A percentile compares a stretch with the other conserved stretches of the same genome.
Conservation (phyloP, 2,797 vertebrate species). For the Phataginus tricuspis region DNA sequence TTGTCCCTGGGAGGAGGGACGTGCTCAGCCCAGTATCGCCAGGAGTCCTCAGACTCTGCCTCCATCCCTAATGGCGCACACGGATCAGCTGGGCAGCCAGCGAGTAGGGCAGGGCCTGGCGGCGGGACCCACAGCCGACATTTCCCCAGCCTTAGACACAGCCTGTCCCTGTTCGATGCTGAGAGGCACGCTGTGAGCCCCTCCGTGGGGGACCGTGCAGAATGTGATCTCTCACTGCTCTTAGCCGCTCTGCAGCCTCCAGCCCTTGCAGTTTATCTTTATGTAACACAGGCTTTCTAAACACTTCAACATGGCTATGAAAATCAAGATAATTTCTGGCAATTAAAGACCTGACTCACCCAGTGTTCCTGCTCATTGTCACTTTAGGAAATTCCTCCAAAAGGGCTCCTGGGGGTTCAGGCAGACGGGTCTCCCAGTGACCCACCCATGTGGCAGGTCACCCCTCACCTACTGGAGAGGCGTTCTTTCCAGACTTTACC, state of each 20-base stretch:
- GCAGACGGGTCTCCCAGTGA: conserved; percentile 58
- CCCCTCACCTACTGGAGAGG: conserved; percentile 24
- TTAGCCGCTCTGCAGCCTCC: conserved; percentile 61
- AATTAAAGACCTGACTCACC: conserved; percentile 80
- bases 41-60: too few relatives aligned
- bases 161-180: rapidly evolving
- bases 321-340: conserved; percentile 84
- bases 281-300: conserved; percentile 77
- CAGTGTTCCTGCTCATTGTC: conserved; percentile 83
- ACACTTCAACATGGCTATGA: conserved; percentile 76
- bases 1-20: background rate
- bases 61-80: rapidly evolving
- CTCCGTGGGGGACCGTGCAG: rapidly evolving
- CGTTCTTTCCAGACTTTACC: conserved; percentile 69
- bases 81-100: background rate
- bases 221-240: background rate
- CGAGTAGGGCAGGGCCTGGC: rapidly evolving
- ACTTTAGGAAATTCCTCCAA: conserved; percentile 84
- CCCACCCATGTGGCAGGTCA: conserved; percentile 78
- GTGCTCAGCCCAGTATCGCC: background rate
- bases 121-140: background rate
- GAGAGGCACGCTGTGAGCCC: background rate
- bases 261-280: conserved; percentile 75
- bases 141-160: background rate
- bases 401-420: conserved; percentile 73